These are phyloP conservation scores for Drosophila mercatorum DNA, from an alignment of 2,888 invertebrate species.

Conservation along the genomic window DNA sequence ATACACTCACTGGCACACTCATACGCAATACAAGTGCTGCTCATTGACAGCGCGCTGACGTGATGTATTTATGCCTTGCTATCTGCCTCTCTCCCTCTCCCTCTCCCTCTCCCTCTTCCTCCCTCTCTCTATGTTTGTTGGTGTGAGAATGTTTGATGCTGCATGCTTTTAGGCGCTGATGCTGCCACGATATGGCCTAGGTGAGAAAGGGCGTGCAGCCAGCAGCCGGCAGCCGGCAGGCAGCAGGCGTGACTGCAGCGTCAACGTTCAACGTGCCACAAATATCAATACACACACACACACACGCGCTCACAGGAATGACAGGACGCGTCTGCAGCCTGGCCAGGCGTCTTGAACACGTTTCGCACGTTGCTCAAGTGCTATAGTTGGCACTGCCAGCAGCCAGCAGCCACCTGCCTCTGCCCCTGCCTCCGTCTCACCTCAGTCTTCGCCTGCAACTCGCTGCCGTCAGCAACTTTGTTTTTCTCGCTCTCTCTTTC, in stretches of 20 bases:
- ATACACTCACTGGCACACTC: background rate
- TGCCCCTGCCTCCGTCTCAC: background rate
- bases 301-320: conserved; percentile 24
- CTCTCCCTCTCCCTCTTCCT: conserved; percentile 1
- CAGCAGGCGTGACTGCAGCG: conserved; percentile 43
- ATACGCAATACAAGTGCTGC: conserved; percentile 62
- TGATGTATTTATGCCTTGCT: conserved; percentile 67
- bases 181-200: conserved; percentile 30
- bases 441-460: background rate
- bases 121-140: background rate
- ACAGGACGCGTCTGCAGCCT: conserved; percentile 37
- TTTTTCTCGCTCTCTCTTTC: background rate
- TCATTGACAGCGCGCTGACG: conserved; percentile 77
- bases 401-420: background rate
- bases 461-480: conserved; percentile 65
- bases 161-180: conserved; percentile 70
- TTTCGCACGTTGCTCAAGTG: conserved; percentile 73
- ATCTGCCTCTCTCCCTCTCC: background rate
- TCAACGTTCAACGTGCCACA: conserved; percentile 74
- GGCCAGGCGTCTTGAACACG: conserved; percentile 71
- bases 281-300: conserved; percentile 67
- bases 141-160: conserved; percentile 44
- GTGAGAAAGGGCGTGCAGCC: background rate
- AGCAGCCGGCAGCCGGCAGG: too few species aligned
- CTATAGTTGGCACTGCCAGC: conserved; percentile 48